These are phyloP conservation scores for Pterois miles DNA, from an alignment of 2,797 vertebrate species.

Conservation along the genomic window DNA sequence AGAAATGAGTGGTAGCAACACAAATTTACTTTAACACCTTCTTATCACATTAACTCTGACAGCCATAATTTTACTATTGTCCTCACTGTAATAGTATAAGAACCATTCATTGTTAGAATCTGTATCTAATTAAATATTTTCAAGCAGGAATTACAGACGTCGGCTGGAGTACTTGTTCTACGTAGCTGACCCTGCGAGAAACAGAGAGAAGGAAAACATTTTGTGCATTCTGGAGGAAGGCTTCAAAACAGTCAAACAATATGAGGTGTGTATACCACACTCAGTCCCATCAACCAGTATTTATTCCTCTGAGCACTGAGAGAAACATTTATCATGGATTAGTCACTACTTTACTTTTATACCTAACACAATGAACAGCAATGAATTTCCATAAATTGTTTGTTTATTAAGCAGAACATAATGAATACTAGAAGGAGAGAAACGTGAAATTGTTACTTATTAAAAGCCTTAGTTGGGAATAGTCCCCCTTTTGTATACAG, in stretches of 20 bases:
- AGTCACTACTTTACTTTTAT: background rate
- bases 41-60: no score
- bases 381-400: background rate
- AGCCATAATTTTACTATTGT: background rate
- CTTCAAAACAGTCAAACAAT: slow-evolving; percentile 80
- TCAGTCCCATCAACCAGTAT: background rate
- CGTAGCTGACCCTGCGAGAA: slow-evolving; percentile 76
- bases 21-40: no score
- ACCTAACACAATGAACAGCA: background rate
- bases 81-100: background rate
- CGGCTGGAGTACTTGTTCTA: slow-evolving; percentile 88
- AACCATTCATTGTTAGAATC: background rate
- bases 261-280: slow-evolving; percentile 66
- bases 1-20: no score
- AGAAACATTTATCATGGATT: background rate
- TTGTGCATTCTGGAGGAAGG: slow-evolving; percentile 85
- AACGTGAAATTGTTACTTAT: background rate
- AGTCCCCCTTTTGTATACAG: background rate
- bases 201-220: slow-evolving; percentile 80
- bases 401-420: slow-evolving; percentile 5
- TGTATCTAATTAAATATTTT: slow-evolving; percentile 3
- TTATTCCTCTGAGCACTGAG: background rate
- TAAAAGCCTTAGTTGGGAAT: background rate
- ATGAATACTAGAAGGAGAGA: background rate
- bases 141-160: slow-evolving; percentile 81